Evolutionary conservation across 92 coral and sea anemone genomes (phyloP), one percentile per base, ranked within the genome.

Genomic region (Paramuricea clavata): DNA sequence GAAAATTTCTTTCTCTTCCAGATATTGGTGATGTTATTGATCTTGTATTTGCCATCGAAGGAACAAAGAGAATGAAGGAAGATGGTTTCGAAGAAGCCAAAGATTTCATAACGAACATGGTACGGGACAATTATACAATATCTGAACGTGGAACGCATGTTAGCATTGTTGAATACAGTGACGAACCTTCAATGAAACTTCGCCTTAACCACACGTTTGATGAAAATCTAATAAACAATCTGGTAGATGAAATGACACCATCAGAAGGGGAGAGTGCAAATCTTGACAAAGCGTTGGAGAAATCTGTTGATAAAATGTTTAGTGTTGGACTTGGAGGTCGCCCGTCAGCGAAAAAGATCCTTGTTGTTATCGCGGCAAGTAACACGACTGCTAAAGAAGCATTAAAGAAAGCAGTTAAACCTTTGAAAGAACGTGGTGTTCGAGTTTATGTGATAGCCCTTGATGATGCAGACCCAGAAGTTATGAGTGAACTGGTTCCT

Each of bases 331-430:
- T 65, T 27, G 95, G 93, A 1, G 93, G 92, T 42, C 97, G 98
- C 27, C 93, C 93, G 6, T 83, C 81, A 28, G 98, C 98, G 1
- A 93, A 92, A 69, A 95, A 94, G 88, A 84, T 94, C 69, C 92
- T 95, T 64, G 93, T 95, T 30, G 90, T 95, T 50, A 75, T 95
- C 12, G 92, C 87, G 23, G 94, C 95, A 26, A 93, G 90, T 41
- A 91, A 92, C 16, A 42, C 83, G 5, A 61, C 70, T 61, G 72
- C 33, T 2, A 86, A 76, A 71, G 89, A 91, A 8, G 93, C 92
- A 26, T 80, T 94, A 61, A 74, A 90, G 52, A 89, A 88, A 33
- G 93, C 62, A 30, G 93, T 86, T 8, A 49, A 85, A 39, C 60
- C 80, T 65, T 61, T 95, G 76, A 91, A 91, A 50, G 81, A 83